Percentiles rank a stretch among this genome's conserved stretches.
phyloP scores from a whole-genome alignment of 2,113 vertebrate species.

The Edolisoma coerulescens region DNA sequence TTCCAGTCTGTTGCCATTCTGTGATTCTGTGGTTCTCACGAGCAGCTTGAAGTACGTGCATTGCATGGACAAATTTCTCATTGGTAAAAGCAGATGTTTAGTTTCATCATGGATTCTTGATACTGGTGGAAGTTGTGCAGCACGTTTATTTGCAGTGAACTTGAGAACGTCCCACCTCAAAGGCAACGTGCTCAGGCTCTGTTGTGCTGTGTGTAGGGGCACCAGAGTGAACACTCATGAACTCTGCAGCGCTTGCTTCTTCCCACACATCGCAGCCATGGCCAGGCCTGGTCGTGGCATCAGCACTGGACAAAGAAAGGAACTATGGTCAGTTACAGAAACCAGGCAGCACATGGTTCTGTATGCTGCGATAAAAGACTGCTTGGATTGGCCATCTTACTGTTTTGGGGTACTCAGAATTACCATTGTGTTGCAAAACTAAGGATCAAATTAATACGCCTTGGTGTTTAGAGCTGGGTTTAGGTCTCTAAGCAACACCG shows the following conservation, averaged over 20 bases:
- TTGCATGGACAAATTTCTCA: accelerated
- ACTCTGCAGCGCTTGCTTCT: background rate
- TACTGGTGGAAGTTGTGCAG: background rate
- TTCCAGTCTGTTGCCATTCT: background rate
- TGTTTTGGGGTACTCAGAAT: background rate
- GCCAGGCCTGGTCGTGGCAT: accelerated
- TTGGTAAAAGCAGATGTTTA: accelerated
- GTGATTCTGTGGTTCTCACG: background rate
- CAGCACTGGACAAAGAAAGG: too few relatives aligned
- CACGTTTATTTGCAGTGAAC: accelerated
- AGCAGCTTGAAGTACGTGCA: accelerated
- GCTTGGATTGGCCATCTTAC: background rate
- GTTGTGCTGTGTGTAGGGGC: accelerated
- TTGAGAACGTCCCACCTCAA: too few relatives aligned
- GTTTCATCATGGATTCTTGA: accelerated
- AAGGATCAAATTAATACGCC: accelerated
- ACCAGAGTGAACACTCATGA: accelerated
- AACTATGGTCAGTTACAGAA: accelerated
- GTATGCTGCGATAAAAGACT: accelerated
- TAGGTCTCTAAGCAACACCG: accelerated
- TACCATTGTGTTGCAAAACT: background rate
- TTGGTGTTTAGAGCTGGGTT: background rate
- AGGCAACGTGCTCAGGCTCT: accelerated
- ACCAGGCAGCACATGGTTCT: background rate
- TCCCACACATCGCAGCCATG: accelerated